Conservation (phyloP, 2,113 vertebrate genomes). For the Ammodytes marinus region DNA sequence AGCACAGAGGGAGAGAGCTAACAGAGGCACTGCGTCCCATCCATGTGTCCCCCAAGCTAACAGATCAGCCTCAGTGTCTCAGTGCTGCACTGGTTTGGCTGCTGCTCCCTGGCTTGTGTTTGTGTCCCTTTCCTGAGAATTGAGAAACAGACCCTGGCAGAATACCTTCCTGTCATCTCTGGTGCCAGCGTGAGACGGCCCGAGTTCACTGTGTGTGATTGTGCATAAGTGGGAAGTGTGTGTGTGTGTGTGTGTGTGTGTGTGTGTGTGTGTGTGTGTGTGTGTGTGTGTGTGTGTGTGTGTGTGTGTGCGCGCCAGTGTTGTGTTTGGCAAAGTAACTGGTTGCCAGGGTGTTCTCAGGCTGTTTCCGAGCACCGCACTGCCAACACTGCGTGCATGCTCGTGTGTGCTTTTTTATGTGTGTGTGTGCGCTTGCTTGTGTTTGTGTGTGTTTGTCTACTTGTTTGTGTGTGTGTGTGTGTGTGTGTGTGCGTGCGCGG, state of each 20-base stretch:
- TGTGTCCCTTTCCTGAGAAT: conserved; percentile 68
- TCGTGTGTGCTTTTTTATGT: conserved; percentile 24
- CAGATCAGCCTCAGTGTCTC: conserved; percentile 45
- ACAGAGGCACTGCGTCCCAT: conserved; percentile 32
- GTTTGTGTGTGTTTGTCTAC: conserved; percentile 35
- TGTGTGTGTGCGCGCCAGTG: conserved; percentile 46
- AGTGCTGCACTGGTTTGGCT: conserved; percentile 48
- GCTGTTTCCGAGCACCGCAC: conserved; percentile 78
- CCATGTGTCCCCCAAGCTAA: conserved; percentile 42
- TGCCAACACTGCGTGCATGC: conserved; percentile 74
- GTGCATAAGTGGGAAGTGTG: conserved; percentile 53
- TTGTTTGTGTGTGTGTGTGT: conserved; percentile 41
- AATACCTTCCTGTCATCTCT: conserved; percentile 75
- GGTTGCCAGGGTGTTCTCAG: conserved; percentile 82
- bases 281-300: conserved; percentile 56
- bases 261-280: conserved; percentile 42
- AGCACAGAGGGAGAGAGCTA: conserved; percentile 41
- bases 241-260: conserved; percentile 66
- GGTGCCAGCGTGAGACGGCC: conserved; percentile 67
- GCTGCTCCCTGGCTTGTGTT: conserved; percentile 53
- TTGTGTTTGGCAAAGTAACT: conserved; percentile 78
- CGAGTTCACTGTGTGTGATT: conserved; percentile 60
- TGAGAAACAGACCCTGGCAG: conserved; percentile 75
- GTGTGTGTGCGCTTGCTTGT: conserved; percentile 29
- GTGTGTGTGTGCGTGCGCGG: conserved; percentile 43